Evolutionary conservation across 2,797 vertebrate species (phyloP).

Genomic region (Arrhamphus sclerolepis): DNA sequence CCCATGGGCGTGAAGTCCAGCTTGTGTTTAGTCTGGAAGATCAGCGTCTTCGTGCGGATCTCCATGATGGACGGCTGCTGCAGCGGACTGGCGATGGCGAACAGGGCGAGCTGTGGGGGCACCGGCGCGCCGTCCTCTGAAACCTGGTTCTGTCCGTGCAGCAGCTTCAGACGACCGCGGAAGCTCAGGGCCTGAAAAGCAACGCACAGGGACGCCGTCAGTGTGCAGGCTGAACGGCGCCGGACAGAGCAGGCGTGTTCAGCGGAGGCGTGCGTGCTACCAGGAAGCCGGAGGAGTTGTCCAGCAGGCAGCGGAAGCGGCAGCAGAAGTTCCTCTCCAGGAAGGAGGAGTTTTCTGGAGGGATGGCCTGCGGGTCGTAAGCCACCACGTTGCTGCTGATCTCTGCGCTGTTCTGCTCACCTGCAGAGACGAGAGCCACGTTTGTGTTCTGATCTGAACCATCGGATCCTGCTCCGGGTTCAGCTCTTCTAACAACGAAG

Average conservation of each 20-base stretch:
- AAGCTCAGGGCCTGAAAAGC: constrained; percentile 82
- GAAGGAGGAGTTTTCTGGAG: constrained; percentile 73
- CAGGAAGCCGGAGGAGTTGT: constrained; percentile 89
- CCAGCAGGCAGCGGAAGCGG: constrained; percentile 86
- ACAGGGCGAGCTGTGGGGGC: constrained; percentile 81
- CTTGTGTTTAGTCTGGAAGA: constrained; percentile 89
- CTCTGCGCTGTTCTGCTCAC: constrained; percentile 61
- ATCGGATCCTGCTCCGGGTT: too few species aligned
- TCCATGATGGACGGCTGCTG: constrained; percentile 84
- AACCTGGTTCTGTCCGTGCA: constrained; percentile 77
- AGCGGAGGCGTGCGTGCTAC: constrained; percentile 56
- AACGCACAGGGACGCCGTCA: background rate
- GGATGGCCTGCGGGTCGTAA: constrained; percentile 64
- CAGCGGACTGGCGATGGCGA: constrained; percentile 79
- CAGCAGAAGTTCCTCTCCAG: constrained; percentile 87
- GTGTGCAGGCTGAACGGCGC: too few species aligned
- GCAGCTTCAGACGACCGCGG: constrained; percentile 79
- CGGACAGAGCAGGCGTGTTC: too few species aligned
- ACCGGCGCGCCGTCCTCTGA: constrained; percentile 56
- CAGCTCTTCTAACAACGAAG: too few species aligned
- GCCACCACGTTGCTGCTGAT: constrained; percentile 66
- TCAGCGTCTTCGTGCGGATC: constrained; percentile 80
- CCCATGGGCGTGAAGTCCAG: constrained; percentile 85
- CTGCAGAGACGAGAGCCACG: constrained; percentile 27
- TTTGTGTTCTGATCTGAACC: background rate